A percentile compares a stretch with the other conserved stretches of the same genome.
phyloP scores from a whole-genome alignment of 2,797 vertebrate genomes.

The Pseudochromis fuscus region DNA sequence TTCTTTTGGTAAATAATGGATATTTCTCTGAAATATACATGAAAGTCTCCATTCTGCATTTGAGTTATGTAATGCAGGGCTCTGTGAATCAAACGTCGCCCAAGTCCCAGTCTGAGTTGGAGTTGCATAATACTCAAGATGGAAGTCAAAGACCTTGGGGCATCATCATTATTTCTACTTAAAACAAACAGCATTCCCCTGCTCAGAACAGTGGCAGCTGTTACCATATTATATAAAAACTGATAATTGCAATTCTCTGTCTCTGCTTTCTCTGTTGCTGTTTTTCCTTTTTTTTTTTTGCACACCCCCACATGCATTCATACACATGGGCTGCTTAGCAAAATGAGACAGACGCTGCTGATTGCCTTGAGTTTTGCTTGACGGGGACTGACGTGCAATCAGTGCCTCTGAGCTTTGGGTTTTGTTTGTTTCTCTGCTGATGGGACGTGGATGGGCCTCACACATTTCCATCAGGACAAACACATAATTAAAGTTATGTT shows the following conservation, averaged over 20 bases:
- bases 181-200: constrained; percentile 42
- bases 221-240: constrained; percentile 60
- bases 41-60: constrained; percentile 64
- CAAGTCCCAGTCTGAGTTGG: constrained; percentile 52
- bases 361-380: constrained; percentile 42
- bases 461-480: constrained; percentile 21
- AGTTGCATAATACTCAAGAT: constrained; percentile 72
- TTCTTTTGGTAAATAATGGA: constrained; percentile 72
- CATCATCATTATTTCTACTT: constrained; percentile 54
- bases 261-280: constrained; percentile 31
- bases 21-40: constrained; percentile 79
- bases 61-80: constrained; percentile 72
- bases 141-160: constrained; percentile 59
- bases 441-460: background rate
- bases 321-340: constrained; percentile 16
- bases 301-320: constrained; percentile 32
- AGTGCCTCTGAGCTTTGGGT: constrained; percentile 3
- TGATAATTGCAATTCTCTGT: constrained; percentile 44
- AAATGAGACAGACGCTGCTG: constrained; percentile 33
- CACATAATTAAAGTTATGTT: constrained; percentile 21
- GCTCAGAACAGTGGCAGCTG: constrained; percentile 53
- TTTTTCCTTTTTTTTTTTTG: constrained; percentile 11
- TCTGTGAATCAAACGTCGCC: constrained; percentile 62
- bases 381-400: constrained; percentile 38
- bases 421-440: constrained; percentile 7